These are phyloP conservation scores for Oxytorus armatus DNA, from an alignment of 2,888 invertebrate genomes.

Conservation along the genomic window DNA sequence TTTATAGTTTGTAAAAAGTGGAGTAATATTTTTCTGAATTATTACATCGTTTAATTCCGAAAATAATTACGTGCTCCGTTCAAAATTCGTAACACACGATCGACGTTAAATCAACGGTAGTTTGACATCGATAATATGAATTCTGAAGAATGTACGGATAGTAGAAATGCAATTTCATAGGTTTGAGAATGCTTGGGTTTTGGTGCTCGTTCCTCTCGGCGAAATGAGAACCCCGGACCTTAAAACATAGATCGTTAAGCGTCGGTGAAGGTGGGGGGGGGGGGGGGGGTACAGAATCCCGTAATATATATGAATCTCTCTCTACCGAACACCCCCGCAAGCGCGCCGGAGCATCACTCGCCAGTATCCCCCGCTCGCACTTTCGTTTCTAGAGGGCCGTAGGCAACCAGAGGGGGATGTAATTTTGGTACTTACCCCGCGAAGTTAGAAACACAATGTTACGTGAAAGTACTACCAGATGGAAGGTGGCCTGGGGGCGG, in stretches of 20 bases:
- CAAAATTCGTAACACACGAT: neutral
- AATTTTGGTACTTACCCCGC: conserved; percentile 80
- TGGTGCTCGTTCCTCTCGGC: conserved; percentile 28
- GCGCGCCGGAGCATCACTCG: conserved; percentile 51
- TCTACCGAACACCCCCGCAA: conserved; percentile 63
- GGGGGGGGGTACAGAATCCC: conserved; percentile 75
- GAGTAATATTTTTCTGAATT: neutral
- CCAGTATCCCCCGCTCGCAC: conserved; percentile 65
- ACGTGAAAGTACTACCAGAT: conserved; percentile 80
- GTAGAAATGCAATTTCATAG: conserved; percentile 19
- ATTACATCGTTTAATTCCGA: neutral
- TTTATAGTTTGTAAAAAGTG: neutral
- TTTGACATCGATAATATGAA: neutral
- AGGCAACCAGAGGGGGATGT: conserved; percentile 75
- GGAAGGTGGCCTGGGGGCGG: conserved; percentile 72
- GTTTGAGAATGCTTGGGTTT: conserved; percentile 58
- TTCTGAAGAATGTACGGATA: conserved; percentile 1
- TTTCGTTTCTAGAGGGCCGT: conserved; percentile 75
- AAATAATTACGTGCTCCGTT: neutral
- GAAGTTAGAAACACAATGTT: conserved; percentile 80
- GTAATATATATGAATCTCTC: conserved; percentile 78
- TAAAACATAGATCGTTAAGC: conserved; percentile 81
- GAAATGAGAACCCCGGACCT: conserved; percentile 75
- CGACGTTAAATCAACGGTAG: neutral
- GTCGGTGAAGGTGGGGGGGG: conserved; percentile 71